Evolutionary conservation across 2,113 vertebrate genomes (phyloP), one percentile per base, ranked within the genome.

Genomic region (Geococcyx californianus): DNA sequence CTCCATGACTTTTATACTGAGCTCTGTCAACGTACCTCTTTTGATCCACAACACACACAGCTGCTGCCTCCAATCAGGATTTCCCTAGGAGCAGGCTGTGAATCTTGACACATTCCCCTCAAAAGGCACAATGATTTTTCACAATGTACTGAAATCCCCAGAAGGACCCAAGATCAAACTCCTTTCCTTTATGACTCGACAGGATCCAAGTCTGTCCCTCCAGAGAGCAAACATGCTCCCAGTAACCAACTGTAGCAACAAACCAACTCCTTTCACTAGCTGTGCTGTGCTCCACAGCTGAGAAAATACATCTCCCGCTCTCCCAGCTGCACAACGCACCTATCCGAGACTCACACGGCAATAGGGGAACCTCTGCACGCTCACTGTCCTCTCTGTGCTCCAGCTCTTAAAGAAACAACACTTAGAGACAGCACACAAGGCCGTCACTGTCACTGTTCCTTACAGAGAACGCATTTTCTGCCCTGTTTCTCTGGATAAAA

Each of bases 171-270:
- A 76, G 45, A 93, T 68, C 76, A 93, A 96, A 73, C 63, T 52
- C 36, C 40, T 73, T 33, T 67, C 38, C 36, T 92, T 68, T 51
- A 7, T 70, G 40, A 86, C 58, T 87, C 82, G 67, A 86, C 47
- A 58, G 73, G 62, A 87, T 94, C 70, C 89, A 45, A 67, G 82
- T 40, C 59, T 15, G 31, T 29, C 76, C 79, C 88, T 83, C 77
- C 31, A 62, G 74, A 89, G 89, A 94, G 31, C 42, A 74, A 93
- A 75, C 1, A 6, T 60, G 58, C 55, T 84, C 49, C 74, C 68
- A 64, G 44, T 49, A 91, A 82, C 81, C 88, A 89, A 84, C 17
- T 69, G 55, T 21, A 82, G 70, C 85, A 93, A 87, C 79, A 96
- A 94, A 93, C 44, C 56, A 75, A 4, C 58, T 80, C 70, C 69